These are phyloP conservation scores for Dendronephthya gigantea DNA, from an alignment of 64 coral and sea anemone species.

Conservation along the genomic window DNA sequence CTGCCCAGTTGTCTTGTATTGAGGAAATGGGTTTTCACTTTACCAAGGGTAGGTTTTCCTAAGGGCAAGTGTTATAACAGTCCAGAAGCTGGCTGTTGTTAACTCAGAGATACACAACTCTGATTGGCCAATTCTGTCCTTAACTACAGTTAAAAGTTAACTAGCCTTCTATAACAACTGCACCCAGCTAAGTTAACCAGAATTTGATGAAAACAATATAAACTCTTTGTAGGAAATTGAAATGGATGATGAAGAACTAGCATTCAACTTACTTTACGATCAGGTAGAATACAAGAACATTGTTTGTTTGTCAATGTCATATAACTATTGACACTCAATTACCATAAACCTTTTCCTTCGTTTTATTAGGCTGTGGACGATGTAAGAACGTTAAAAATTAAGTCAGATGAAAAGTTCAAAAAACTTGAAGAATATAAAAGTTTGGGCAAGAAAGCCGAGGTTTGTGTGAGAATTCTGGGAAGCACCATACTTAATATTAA, in stretches of 20 bases:
- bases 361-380: constrained; percentile 61
- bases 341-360: not conserved
- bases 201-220: too few relatives aligned
- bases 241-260: constrained; percentile 68
- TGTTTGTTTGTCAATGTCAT: not conserved
- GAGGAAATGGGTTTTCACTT: constrained; percentile 81
- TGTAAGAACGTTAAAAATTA: constrained; percentile 52
- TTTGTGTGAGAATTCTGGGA: not conserved
- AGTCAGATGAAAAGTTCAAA: constrained; percentile 55
- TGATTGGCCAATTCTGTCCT: too few relatives aligned
- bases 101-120: too few relatives aligned
- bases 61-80: too few relatives aligned
- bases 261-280: constrained; percentile 64
- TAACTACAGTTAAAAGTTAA: too few relatives aligned
- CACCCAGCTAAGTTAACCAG: too few relatives aligned
- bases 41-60: constrained; percentile 75
- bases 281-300: constrained; percentile 47
- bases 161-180: too few relatives aligned
- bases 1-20: constrained; percentile 58
- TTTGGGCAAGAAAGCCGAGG: constrained; percentile 66
- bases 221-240: constrained; percentile 62
- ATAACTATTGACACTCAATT: not conserved
- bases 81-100: too few relatives aligned
- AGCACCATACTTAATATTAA: not conserved
- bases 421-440: constrained; percentile 61